phyloP scores from a whole-genome alignment of 2,113 vertebrate species.

The Ramphastos sulfuratus region DNA sequence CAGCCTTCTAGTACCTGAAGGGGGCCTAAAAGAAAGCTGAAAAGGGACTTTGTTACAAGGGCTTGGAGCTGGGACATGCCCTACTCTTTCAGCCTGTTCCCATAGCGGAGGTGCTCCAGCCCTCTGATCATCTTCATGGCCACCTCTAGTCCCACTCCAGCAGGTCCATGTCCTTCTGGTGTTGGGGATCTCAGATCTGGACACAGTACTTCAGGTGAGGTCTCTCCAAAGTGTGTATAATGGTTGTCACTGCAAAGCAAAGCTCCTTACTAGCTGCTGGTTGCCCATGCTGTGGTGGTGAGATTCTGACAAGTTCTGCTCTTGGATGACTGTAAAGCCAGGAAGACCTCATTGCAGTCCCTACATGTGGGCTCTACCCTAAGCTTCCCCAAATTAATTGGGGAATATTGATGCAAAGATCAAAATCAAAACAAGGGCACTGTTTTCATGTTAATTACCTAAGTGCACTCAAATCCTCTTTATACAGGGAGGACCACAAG shows the following conservation, averaged over 20 bases:
- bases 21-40: no score
- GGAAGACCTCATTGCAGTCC: background rate
- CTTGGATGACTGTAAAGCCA: background rate
- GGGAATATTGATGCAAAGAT: conserved; percentile 25
- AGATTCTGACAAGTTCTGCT: background rate
- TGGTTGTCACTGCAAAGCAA: background rate
- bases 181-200: no score
- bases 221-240: background rate
- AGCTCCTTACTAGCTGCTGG: background rate
- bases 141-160: no score
- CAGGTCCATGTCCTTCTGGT: no score
- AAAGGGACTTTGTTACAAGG: no score
- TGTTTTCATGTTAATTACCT: conserved; percentile 63
- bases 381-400: conserved; percentile 40
- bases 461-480: conserved; percentile 67
- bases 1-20: no score
- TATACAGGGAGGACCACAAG: conserved; percentile 15
- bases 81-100: no score
- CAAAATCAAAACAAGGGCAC: conserved; percentile 40
- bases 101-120: no score
- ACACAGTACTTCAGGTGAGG: no score
- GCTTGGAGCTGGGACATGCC: no score
- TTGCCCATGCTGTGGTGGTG: background rate
- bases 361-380: background rate
- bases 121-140: no score